Base-by-base conservation (phyloP, 2,797 vertebrate species). In the Acipenser oxyrinchus region DNA sequence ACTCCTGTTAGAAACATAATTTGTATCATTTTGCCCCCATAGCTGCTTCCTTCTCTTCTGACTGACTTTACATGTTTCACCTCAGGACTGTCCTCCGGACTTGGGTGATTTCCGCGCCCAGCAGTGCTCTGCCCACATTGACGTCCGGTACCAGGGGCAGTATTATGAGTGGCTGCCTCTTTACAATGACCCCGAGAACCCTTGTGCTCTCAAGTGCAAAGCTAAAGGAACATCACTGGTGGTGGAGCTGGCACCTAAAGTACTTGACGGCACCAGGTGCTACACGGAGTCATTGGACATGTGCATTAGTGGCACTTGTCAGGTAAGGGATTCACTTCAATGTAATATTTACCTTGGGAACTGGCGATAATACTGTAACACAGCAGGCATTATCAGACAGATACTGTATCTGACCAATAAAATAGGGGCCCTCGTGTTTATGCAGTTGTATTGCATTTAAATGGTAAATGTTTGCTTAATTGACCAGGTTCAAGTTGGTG, bases 231-330 rank as follows among this genome's bases (percentile, higher is more conserved):
- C 82, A 0, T 75, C 86, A 68, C 79, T 94, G 10, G 74, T 97
- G 70, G 86, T 96, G 74, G 96, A 97, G 76, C 83, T 99, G 68
- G 94, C 96, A 0, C 96, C 96, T 0, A 99, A 99, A 70, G 96
- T 99, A 70, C 84, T 99, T 74, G 96, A 99, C 12, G 96, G 96
- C 9, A 98, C 96, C 0, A 92, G 96, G 4, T 99, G 96, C 78
- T 96, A 98, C 78, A 95, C 94, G 0, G 95, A 97, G 76, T 96
- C 96, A 7, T 76, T 99, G 84, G 95, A 99, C 78, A 98, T 98
- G 93, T 99, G 96, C 74, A 98, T 98, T 85, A 99, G 93, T 49
- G 96, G 96, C 59, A 80, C 89, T 60, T 99, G 96, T 71, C 95
- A 97, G 87, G 96, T 98, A 84, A 82, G 90, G 74, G 49, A 7